Evolutionary conservation across 1,140 invertebrate species (phyloP).

Genomic region (Halictus rubicundus): DNA sequence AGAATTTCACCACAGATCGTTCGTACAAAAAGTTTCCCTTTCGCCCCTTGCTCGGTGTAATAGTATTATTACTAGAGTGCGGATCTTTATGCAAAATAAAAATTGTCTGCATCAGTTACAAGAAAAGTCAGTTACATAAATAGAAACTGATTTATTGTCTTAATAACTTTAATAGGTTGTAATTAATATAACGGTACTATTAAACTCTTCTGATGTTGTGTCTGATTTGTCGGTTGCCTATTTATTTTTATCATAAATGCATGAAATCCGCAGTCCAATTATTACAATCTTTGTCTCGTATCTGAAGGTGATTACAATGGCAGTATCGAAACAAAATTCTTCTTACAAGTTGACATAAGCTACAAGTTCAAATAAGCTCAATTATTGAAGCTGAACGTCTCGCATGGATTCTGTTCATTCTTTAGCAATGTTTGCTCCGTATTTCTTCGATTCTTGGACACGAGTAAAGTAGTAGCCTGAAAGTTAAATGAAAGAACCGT

Average conservation of each 20-base stretch:
- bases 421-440: neutral
- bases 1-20: neutral
- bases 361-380: neutral
- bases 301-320: neutral
- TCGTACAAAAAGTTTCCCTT: constrained; percentile 20
- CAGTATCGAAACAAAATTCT: constrained; percentile 5
- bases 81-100: too few relatives aligned
- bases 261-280: neutral
- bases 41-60: neutral
- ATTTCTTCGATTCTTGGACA: neutral
- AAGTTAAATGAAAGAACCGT: neutral
- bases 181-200: too few relatives aligned
- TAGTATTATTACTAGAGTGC: too few relatives aligned
- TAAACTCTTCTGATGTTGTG: too few relatives aligned
- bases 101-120: too few relatives aligned
- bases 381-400: neutral
- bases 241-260: too few relatives aligned
- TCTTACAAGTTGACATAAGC: neutral
- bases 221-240: too few relatives aligned
- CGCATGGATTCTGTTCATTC: neutral
- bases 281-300: neutral
- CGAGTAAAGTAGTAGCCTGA: neutral
- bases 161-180: too few relatives aligned
- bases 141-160: too few relatives aligned
- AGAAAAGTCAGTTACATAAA: too few relatives aligned